phyloP scores from a whole-genome alignment of 2,888 invertebrate species.

The Candidula unifasciata region DNA sequence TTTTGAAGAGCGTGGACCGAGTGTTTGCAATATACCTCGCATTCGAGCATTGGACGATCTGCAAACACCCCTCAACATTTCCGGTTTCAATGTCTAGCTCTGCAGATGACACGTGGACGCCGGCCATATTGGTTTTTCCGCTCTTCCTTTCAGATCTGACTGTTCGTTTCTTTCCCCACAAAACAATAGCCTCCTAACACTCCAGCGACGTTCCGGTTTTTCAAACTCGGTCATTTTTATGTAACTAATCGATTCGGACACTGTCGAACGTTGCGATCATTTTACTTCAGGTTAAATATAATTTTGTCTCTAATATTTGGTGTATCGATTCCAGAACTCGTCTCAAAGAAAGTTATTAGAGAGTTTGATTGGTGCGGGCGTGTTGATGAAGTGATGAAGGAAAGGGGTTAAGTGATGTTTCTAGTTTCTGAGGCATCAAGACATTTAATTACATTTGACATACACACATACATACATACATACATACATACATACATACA shows the following conservation, averaged over 20 bases:
- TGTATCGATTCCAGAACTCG: constrained; percentile 17
- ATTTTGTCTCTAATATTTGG: constrained; percentile 41
- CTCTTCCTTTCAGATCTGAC: background rate
- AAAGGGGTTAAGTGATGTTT: too few species aligned
- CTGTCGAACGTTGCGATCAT: constrained; percentile 27
- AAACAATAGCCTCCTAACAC: background rate
- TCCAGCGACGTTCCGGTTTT: background rate
- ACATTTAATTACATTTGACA: too few species aligned
- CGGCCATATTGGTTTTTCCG: constrained; percentile 19
- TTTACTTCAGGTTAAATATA: constrained; percentile 42
- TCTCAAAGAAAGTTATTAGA: constrained; percentile 32
- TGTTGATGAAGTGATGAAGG: background rate
- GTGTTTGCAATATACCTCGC: background rate
- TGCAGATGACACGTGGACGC: background rate
- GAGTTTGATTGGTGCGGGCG: constrained; percentile 19
- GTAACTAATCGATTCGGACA: constrained; percentile 30
- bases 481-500: too few species aligned
- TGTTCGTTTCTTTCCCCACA: constrained; percentile 17
- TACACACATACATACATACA: too few species aligned
- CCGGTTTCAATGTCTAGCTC: background rate
- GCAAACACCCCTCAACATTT: background rate
- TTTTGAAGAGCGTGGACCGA: too few species aligned
- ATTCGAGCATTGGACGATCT: background rate
- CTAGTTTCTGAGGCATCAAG: too few species aligned
- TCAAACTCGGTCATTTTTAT: background rate